phyloP scores from a whole-genome alignment of 1,140 invertebrate species.

The Tetramorium alpestre region DNA sequence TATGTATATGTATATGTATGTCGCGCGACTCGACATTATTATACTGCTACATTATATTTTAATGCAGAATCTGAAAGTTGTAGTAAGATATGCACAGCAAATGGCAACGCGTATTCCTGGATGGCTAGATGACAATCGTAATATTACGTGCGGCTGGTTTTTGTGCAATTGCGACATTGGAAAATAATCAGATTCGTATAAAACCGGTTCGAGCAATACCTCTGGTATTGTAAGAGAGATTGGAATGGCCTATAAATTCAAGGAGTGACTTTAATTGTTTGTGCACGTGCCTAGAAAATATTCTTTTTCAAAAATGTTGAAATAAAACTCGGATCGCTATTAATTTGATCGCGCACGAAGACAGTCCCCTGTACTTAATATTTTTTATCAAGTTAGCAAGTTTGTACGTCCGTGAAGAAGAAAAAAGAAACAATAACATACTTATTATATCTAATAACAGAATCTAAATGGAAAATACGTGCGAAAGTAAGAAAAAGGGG shows the following conservation, averaged over 20 bases:
- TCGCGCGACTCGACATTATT: background rate
- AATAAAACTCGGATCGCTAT: conserved; percentile 17
- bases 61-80: conserved; percentile 21
- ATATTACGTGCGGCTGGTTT: conserved; percentile 43
- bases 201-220: conserved; percentile 47
- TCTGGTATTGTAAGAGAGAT: conserved; percentile 48
- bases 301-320: conserved; percentile 18
- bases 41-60: conserved; percentile 17
- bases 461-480: background rate
- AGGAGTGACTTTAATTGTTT: conserved; percentile 52
- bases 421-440: background rate
- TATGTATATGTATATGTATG: background rate
- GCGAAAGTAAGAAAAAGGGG: background rate
- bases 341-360: conserved; percentile 4
- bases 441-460: background rate
- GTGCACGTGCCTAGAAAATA: conserved; percentile 20
- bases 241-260: conserved; percentile 55
- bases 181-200: conserved; percentile 61
- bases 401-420: background rate
- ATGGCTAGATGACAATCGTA: conserved; percentile 53
- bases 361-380: background rate
- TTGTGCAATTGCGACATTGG: conserved; percentile 58
- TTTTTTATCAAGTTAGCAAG: background rate
- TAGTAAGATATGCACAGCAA: conserved; percentile 6
- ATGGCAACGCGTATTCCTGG: conserved; percentile 14